Evolutionary conservation across 2,888 invertebrate species (phyloP), one percentile per base, ranked within the genome.

Genomic region (Heliconius ismenius): DNA sequence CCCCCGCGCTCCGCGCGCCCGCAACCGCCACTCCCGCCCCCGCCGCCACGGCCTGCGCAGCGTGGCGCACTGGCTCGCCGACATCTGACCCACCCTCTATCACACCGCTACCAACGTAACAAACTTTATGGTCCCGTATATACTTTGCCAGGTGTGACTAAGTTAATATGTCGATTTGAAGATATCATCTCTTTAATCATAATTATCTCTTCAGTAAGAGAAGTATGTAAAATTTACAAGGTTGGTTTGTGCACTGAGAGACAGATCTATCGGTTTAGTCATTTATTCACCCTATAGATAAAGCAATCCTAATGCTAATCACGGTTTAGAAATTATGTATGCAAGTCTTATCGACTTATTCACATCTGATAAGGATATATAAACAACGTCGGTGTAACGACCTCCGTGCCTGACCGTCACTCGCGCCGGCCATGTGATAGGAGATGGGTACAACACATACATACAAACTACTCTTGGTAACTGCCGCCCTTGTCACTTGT

Each of bases 1-100:
- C 69, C 81, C 81, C 73, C 76, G 75, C 78, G 78, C 79, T 74
- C 79, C 79, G 79, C 80, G 78, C 81, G 76, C 78, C 80, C 81
- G 82, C 32, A 32, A 0, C 76, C 79, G 63, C 78, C 62, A 69
- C 78, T 60, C 26, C 76, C 80, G 78, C 81, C 76, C 78, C 80
- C 81, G 82, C 76, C 79, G 63, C 78, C 62, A 69, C 78, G 65
- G 77, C 60, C 73, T 74, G 63, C 76, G 77, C 69, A 79, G 78
- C 76, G 76, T 78, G 78, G 81, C 83, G 69, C 76, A 76, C 72
- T 81, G 82, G 81, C 81, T 83, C 65, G 77, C 81, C 77, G 70
- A 76, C 76, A 75, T 74, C 65, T 63, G 73, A 60, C 73, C 62
- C 73, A 28, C 13, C 26, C 39, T 43, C 63, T 28, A 13, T 26